These are phyloP conservation scores for Silurus glanis DNA, from an alignment of 2,113 vertebrate genomes.

Conservation along the genomic window DNA sequence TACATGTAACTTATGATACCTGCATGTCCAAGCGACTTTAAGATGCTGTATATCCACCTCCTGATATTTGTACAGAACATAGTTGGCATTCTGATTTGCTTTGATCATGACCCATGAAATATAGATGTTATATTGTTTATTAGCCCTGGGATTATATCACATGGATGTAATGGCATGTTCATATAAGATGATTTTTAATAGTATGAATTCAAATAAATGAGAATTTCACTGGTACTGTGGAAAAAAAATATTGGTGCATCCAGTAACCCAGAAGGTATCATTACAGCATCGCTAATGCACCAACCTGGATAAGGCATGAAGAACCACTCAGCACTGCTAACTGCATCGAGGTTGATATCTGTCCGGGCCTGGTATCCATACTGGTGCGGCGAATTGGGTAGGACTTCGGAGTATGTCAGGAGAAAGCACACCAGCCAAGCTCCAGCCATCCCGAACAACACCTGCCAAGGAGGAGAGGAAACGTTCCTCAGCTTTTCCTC, in stretches of 20 bases:
- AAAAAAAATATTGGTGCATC: not conserved
- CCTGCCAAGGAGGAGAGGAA: constrained; percentile 57
- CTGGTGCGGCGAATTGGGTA: constrained; percentile 66
- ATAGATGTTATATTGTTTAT: not conserved
- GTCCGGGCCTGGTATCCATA: constrained; percentile 75
- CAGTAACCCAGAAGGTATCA: not conserved
- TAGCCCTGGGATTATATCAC: not conserved
- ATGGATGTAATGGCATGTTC: not conserved
- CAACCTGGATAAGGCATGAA: constrained; percentile 76
- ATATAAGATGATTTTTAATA: not conserved
- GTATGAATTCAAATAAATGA: not conserved
- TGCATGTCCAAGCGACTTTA: not conserved
- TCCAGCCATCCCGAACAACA: constrained; percentile 77
- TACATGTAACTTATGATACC: not conserved
- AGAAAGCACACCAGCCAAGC: constrained; percentile 76
- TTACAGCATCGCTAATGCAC: not conserved
- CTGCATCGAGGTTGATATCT: constrained; percentile 71
- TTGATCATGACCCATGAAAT: not conserved
- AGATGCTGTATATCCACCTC: not conserved
- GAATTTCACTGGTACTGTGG: too few relatives aligned
- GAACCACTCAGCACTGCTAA: constrained; percentile 74
- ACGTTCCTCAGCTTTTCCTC: not conserved
- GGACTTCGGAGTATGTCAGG: constrained; percentile 68
- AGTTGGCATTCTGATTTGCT: not conserved
- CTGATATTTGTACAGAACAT: not conserved